Evolutionary conservation across 1,140 invertebrate genomes (phyloP).

Genomic region (Stegodyphus mimosarum): DNA sequence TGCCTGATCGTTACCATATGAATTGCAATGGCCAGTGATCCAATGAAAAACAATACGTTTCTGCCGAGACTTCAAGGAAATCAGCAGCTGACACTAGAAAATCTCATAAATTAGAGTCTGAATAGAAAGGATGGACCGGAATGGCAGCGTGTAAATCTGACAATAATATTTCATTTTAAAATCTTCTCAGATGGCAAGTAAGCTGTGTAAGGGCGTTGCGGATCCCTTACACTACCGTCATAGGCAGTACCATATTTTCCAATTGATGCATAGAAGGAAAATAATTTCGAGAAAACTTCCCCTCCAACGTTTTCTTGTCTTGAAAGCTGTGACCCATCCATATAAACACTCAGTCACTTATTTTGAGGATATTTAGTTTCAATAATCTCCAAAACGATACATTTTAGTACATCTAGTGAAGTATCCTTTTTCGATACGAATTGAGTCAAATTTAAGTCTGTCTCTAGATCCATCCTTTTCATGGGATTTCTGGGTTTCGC

Average conservation of each 20-base stretch:
- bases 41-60: neutral
- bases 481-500: neutral
- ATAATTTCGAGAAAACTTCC: neutral
- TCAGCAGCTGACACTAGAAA: neutral
- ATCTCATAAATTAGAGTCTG: neutral
- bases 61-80: neutral
- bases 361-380: neutral
- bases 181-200: neutral
- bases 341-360: neutral
- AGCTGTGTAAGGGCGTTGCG: neutral
- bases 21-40: neutral
- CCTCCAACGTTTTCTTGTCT: neutral
- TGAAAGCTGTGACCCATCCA: neutral
- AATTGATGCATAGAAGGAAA: too few relatives aligned
- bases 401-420: neutral
- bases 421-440: constrained; percentile 1
- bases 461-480: neutral
- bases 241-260: neutral
- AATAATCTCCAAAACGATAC: neutral
- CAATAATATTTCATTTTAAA: neutral
- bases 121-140: neutral
- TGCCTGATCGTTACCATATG: neutral
- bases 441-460: neutral
- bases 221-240: neutral
- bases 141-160: neutral